These are phyloP conservation scores for Malurus melanocephalus DNA, from an alignment of 2,113 vertebrate species.

Conservation along the genomic window DNA sequence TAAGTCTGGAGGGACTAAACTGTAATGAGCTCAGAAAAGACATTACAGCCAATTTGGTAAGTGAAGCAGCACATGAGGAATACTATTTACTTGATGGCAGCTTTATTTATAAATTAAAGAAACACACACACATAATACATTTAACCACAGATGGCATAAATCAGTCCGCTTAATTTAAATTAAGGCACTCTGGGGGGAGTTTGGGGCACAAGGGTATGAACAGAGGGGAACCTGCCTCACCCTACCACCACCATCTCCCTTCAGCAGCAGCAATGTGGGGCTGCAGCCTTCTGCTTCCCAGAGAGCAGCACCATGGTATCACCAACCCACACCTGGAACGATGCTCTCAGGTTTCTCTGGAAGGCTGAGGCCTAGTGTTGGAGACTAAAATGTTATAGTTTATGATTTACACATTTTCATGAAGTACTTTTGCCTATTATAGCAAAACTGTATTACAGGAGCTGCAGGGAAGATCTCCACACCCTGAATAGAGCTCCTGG, in stretches of 20 bases:
- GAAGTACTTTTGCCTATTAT: no score
- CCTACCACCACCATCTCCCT: not conserved
- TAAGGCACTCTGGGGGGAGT: not conserved
- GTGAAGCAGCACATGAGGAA: not conserved
- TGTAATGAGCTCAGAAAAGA: not conserved
- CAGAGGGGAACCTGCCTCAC: not conserved
- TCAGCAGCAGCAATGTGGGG: not conserved
- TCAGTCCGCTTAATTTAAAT: not conserved
- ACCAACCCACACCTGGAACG: rapidly evolving
- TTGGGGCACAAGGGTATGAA: not conserved
- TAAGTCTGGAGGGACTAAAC: not conserved
- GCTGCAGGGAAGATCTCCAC: no score
- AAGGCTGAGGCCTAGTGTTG: not conserved
- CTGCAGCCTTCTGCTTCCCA: not conserved
- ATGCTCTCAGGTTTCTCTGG: not conserved
- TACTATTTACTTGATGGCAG: not conserved
- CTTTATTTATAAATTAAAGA: not conserved
- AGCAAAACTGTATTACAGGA: no score
- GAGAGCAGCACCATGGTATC: rapidly evolving
- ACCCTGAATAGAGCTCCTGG: no score
- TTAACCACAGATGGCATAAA: not conserved
- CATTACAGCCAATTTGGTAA: not conserved
- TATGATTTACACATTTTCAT: no score
- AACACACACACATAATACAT: not conserved
- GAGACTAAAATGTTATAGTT: no score